Evolutionary conservation across 2,797 vertebrate species (phyloP).

Genomic region (Schizopygopsis pylzovi): DNA sequence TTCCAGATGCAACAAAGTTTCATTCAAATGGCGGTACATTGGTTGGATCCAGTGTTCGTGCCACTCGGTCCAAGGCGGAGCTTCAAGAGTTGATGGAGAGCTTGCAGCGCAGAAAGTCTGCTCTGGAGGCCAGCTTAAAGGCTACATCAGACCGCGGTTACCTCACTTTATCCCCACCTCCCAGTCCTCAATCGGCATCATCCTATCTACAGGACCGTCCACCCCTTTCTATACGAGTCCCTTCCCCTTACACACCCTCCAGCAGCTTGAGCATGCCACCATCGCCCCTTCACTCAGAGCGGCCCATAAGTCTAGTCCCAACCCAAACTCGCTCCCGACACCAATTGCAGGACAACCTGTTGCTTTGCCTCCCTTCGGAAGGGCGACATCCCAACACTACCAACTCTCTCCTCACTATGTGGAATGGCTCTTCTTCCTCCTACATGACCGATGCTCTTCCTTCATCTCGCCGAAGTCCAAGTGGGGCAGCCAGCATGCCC

Average conservation of each 20-base stretch:
- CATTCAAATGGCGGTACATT: slow-evolving; percentile 72
- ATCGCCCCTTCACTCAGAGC: slow-evolving; percentile 82
- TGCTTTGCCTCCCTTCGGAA: slow-evolving; percentile 80
- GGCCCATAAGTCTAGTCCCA: slow-evolving; percentile 72
- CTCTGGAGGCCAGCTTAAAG: slow-evolving; percentile 90
- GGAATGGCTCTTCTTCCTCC: slow-evolving; percentile 76
- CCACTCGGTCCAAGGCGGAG: slow-evolving; percentile 79
- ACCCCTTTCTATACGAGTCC: slow-evolving; percentile 76
- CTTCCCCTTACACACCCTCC: slow-evolving; percentile 68
- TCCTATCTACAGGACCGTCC: slow-evolving; percentile 73
- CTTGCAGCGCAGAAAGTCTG: slow-evolving; percentile 87
- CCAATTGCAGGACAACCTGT: slow-evolving; percentile 90
- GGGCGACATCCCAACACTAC: slow-evolving; percentile 71
- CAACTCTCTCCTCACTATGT: slow-evolving; percentile 81
- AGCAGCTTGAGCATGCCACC: slow-evolving; percentile 76
- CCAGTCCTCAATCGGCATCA: slow-evolving; percentile 61
- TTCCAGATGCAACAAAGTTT: slow-evolving; percentile 84
- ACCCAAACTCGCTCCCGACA: slow-evolving; percentile 83
- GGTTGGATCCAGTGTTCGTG: slow-evolving; percentile 70
- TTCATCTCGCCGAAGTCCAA: slow-evolving; percentile 76
- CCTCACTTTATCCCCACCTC: slow-evolving; percentile 84
- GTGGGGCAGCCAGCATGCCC: slow-evolving; percentile 91
- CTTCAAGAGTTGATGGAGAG: slow-evolving; percentile 91
- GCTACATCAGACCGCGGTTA: slow-evolving; percentile 89
- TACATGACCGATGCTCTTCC: slow-evolving; percentile 69